Evolutionary conservation across 2,113 vertebrate genomes (phyloP).

Genomic region (Atractosteus spatula): DNA sequence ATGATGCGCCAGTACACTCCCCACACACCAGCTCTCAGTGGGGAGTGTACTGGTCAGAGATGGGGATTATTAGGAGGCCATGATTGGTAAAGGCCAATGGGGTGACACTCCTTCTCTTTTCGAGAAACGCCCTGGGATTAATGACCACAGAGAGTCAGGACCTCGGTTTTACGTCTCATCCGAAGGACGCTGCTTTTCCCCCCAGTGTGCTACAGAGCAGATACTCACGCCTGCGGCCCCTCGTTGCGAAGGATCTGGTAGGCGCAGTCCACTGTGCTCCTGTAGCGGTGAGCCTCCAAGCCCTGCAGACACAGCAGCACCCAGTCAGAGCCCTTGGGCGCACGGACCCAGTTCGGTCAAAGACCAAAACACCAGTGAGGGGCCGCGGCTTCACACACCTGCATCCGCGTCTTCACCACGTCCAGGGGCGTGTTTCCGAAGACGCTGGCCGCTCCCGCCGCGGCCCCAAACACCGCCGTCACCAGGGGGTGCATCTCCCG

Average conservation of each 20-base stretch:
- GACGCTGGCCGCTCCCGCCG: constrained; percentile 73
- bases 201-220: background rate
- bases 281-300: constrained; percentile 73
- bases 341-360: background rate
- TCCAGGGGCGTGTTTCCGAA: constrained; percentile 78
- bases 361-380: background rate
- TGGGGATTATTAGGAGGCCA: too few species aligned
- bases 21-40: too few species aligned
- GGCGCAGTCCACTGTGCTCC: constrained; percentile 73
- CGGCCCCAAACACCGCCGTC: constrained; percentile 69
- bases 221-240: constrained; percentile 70
- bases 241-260: constrained; percentile 75
- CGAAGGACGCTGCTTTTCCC: too few species aligned
- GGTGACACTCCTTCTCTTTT: too few species aligned
- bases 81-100: too few species aligned
- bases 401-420: constrained; percentile 78
- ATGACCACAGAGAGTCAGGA: too few species aligned
- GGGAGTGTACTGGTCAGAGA: too few species aligned
- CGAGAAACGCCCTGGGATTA: too few species aligned
- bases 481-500: constrained; percentile 68
- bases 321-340: background rate
- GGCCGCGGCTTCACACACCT: constrained; percentile 48
- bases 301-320: constrained; percentile 46
- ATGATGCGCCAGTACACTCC: too few species aligned
- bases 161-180: too few species aligned